These are phyloP conservation scores for Pleuronectes platessa DNA, from an alignment of 2,113 vertebrate species.

Conservation along the genomic window DNA sequence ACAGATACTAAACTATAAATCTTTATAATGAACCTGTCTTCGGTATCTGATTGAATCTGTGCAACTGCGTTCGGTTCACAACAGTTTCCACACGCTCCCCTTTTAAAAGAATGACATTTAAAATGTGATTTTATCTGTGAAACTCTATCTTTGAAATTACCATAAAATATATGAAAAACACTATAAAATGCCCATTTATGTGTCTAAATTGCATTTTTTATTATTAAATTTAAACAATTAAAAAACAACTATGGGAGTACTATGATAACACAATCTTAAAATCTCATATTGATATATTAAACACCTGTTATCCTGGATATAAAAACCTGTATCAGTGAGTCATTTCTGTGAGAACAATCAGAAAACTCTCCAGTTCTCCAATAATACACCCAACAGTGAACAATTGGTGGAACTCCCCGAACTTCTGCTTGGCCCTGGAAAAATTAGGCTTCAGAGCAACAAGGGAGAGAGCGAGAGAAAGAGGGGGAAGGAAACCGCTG, in stretches of 20 bases:
- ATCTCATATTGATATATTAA: not conserved
- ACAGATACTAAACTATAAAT: constrained; percentile 4
- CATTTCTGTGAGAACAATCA: constrained; percentile 32
- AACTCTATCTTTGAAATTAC: too few species aligned
- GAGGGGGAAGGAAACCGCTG: not conserved
- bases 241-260: not conserved
- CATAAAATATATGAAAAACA: too few species aligned
- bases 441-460: constrained; percentile 55
- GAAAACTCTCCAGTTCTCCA: constrained; percentile 41
- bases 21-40: not conserved
- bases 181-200: not conserved
- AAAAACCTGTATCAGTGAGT: constrained; percentile 13
- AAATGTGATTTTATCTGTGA: too few species aligned
- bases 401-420: constrained; percentile 73
- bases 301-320: constrained; percentile 24
- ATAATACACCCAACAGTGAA: constrained; percentile 45
- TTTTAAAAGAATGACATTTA: not conserved
- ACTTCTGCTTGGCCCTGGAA: constrained; percentile 19
- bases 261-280: not conserved
- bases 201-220: not conserved
- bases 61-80: not conserved
- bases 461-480: not conserved
- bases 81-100: too few species aligned
- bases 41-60: not conserved
- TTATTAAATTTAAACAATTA: not conserved